These are phyloP conservation scores for Cossypha niveicapilla DNA, from an alignment of 2,797 vertebrate genomes.

Conservation along the genomic window DNA sequence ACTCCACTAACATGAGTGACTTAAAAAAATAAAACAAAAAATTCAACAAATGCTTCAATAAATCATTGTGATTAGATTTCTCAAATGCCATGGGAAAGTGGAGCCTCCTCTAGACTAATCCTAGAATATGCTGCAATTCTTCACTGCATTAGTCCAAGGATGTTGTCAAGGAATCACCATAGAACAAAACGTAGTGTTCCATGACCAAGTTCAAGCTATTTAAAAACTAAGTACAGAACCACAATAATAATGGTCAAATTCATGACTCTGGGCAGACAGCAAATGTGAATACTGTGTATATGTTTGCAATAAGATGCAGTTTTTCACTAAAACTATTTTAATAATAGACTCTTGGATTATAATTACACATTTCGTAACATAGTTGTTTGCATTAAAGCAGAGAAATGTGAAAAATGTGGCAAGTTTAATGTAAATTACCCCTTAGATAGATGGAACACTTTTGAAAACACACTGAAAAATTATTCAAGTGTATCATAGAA, in stretches of 20 bases:
- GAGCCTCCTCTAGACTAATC: not conserved
- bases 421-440: not conserved
- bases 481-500: not conserved
- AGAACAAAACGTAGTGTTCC: not conserved
- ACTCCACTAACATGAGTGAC: not conserved
- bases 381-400: not conserved
- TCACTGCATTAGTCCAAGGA: not conserved
- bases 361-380: not conserved
- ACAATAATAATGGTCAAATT: not conserved
- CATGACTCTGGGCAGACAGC: not conserved
- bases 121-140: not conserved
- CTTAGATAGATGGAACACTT: not conserved
- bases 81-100: not conserved
- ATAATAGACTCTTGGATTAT: not conserved
- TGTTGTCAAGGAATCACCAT: not conserved
- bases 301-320: not conserved
- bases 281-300: not conserved
- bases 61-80: not conserved
- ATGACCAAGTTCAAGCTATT: not conserved
- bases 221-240: not conserved
- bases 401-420: not conserved
- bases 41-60: not conserved
- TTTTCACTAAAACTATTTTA: not conserved
- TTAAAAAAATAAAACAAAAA: not conserved
- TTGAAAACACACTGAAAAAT: not conserved